phyloP scores from a whole-genome alignment of 1,140 invertebrate genomes.

The Oreohelix idahoensis region DNA sequence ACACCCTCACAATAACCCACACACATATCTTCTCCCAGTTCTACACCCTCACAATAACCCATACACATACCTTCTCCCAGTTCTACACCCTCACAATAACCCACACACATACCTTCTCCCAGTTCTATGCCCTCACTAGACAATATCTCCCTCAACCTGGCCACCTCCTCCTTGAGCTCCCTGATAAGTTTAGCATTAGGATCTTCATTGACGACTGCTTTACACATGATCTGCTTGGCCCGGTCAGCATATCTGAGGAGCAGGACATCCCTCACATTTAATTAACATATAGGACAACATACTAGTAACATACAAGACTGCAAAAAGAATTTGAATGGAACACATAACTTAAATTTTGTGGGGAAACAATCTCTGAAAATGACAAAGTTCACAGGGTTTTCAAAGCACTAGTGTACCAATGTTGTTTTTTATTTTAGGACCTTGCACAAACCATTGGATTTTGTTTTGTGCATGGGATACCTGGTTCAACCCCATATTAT shows the following conservation, averaged over 20 bases:
- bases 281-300: too few species aligned
- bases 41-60: not conserved
- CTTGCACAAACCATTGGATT: too few species aligned
- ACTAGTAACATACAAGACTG: too few species aligned
- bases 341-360: too few species aligned
- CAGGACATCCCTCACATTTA: too few species aligned
- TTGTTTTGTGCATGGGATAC: too few species aligned
- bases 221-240: constrained; percentile 99
- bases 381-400: too few species aligned
- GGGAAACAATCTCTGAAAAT: too few species aligned
- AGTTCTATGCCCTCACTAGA: constrained; percentile 97
- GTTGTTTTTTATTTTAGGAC: too few species aligned
- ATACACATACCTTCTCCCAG: not conserved
- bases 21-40: not conserved
- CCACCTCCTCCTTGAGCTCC: constrained; percentile 98
- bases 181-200: constrained; percentile 98
- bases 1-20: not conserved
- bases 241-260: constrained; percentile 92
- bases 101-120: constrained; percentile 68
- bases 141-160: constrained; percentile 91
- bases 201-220: constrained; percentile 98
- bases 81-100: not conserved
- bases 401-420: too few species aligned
- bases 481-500: too few species aligned
- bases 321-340: too few species aligned